Evolutionary conservation across 2,113 vertebrate species (phyloP).

Genomic region (Carlito syrichta): DNA sequence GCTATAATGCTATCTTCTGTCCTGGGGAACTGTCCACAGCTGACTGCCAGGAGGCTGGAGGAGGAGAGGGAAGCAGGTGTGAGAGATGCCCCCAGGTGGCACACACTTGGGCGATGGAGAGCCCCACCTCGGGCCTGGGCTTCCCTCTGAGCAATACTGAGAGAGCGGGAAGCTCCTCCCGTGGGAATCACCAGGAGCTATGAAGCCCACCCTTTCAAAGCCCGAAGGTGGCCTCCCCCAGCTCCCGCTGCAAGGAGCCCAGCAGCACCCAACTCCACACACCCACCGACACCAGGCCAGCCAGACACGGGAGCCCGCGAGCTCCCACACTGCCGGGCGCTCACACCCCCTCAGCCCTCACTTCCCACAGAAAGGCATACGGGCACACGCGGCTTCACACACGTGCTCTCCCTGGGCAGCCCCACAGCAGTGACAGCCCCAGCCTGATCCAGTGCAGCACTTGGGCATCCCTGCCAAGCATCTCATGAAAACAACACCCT

Average conservation of each 20-base stretch:
- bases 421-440: background rate
- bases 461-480: background rate
- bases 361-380: conserved; percentile 36
- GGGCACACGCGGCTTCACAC: conserved; percentile 28
- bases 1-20: background rate
- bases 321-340: conserved; percentile 53
- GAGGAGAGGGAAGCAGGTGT: background rate
- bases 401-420: background rate
- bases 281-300: conserved; percentile 65
- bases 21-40: background rate
- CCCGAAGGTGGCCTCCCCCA: background rate
- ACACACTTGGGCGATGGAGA: background rate
- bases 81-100: background rate
- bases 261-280: background rate
- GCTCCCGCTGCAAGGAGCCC: background rate
- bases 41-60: background rate
- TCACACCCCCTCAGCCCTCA: conserved; percentile 54
- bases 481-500: background rate
- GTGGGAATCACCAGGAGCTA: background rate
- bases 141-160: conserved; percentile 42
- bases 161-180: background rate
- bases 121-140: background rate
- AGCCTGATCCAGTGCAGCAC: fast-evolving
- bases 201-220: background rate
- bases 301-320: conserved; percentile 43